These are phyloP conservation scores for Stenichneumon culpator DNA, from an alignment of 2,888 invertebrate species.

Conservation along the genomic window DNA sequence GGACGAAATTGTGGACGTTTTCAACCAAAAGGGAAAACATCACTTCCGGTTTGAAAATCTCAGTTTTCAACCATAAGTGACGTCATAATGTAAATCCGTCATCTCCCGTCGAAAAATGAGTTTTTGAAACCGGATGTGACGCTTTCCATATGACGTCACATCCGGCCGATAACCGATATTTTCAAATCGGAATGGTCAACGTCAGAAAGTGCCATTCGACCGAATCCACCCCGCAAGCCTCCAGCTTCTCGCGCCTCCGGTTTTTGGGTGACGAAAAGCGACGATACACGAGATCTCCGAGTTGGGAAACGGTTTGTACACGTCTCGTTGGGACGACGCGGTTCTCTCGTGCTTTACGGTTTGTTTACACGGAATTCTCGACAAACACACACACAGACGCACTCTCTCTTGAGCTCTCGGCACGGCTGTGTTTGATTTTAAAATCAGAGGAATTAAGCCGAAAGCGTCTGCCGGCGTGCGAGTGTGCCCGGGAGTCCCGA, in stretches of 20 bases:
- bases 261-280: conserved; percentile 27
- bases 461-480: conserved; percentile 39
- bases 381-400: conserved; percentile 12
- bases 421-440: conserved; percentile 69
- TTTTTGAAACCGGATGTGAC: too few species aligned
- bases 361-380: conserved; percentile 29
- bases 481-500: conserved; percentile 37
- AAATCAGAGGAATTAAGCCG: conserved; percentile 69
- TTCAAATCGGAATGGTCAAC: background rate
- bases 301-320: conserved; percentile 18
- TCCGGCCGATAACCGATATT: background rate
- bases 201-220: background rate
- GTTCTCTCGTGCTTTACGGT: conserved; percentile 21
- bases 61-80: too few species aligned
- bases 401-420: background rate
- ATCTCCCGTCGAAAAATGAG: too few species aligned
- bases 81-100: too few species aligned
- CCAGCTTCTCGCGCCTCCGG: background rate
- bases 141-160: background rate
- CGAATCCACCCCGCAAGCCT: background rate
- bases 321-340: conserved; percentile 16
- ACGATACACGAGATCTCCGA: conserved; percentile 15
- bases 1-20: too few species aligned
- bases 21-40: background rate
- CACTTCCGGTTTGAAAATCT: too few species aligned